Evolutionary conservation across 2,888 invertebrate genomes (phyloP), one percentile per base, ranked within the genome.

Genomic region (Drosophila buzzatii): DNA sequence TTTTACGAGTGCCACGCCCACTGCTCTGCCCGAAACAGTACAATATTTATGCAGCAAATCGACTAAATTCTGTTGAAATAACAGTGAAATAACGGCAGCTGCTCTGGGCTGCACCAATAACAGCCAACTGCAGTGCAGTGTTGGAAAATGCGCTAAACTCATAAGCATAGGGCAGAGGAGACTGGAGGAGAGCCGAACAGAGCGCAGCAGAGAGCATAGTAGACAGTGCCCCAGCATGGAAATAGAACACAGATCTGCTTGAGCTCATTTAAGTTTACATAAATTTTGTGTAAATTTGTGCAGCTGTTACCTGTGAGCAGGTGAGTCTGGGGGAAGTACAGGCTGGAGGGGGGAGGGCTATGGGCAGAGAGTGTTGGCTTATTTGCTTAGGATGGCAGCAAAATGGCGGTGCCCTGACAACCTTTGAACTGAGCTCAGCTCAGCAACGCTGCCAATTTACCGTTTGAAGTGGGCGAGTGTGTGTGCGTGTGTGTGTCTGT

Each of bases 31-130:
- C 2, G 18, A 31, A 41, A 20, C 35, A 20, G 51, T 45, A 49
- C 60, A 83, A 84, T 91, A 87, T 91, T 91, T 89, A 91, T 90
- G 84, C 84, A 91, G 91, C 90, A 91, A 91, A 91, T 91, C 91
- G 91, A 91, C 91, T 91, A 91, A 91, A 91, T 91, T 91, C 31
- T 91, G 91, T 91, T 91, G 81, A 76, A 91, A 91, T 88, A 91
- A 91, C 83, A 91, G 49, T 51, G 62, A 62, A 53, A 31, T 27
- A 66, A 41, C 39, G 33, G 52, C 49, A 72, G 82, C 70, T 59
- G 62, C 27, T 55, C 16, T 14, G 45, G 45, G 53, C 39, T 10
- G 67, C 52, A 57, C 69, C 56, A 81, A 80, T 72, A 76, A 70
- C 72, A 69, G 59, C 49, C 23, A 18, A 23, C 5, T 23, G 33